These are phyloP conservation scores for Noctua comes DNA, from an alignment of 2,888 invertebrate species.

Conservation along the genomic window DNA sequence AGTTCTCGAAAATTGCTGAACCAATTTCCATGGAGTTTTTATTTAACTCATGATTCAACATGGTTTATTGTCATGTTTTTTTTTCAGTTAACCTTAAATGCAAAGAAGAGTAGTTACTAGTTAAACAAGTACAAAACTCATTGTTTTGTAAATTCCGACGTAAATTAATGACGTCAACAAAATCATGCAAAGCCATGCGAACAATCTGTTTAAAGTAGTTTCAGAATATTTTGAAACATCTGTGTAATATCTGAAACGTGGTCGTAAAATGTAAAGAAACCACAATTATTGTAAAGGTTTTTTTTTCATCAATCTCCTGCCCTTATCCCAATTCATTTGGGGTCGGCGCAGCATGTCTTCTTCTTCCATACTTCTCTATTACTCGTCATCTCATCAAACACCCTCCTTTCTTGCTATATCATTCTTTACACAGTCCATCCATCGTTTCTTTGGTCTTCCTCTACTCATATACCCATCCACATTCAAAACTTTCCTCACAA, in stretches of 20 bases:
- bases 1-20: neutral
- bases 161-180: constrained; percentile 56
- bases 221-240: constrained; percentile 55
- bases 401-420: too few relatives aligned
- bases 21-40: neutral
- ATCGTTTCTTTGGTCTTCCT: too few relatives aligned
- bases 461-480: too few relatives aligned
- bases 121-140: constrained; percentile 24
- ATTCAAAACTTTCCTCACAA: too few relatives aligned
- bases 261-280: constrained; percentile 29
- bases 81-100: neutral
- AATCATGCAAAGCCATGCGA: constrained; percentile 63
- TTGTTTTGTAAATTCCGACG: constrained; percentile 29
- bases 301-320: neutral
- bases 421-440: too few relatives aligned
- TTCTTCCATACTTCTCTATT: too few relatives aligned
- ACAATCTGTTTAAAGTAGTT: constrained; percentile 50
- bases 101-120: constrained; percentile 6
- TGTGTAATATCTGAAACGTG: constrained; percentile 57
- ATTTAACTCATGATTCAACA: constrained; percentile 3
- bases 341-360: too few relatives aligned
- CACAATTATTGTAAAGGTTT: neutral
- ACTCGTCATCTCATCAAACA: too few relatives aligned
- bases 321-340: too few relatives aligned
- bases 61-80: neutral